phyloP scores from a whole-genome alignment of 2,113 vertebrate species.

The Callochromis pleurospilus region DNA sequence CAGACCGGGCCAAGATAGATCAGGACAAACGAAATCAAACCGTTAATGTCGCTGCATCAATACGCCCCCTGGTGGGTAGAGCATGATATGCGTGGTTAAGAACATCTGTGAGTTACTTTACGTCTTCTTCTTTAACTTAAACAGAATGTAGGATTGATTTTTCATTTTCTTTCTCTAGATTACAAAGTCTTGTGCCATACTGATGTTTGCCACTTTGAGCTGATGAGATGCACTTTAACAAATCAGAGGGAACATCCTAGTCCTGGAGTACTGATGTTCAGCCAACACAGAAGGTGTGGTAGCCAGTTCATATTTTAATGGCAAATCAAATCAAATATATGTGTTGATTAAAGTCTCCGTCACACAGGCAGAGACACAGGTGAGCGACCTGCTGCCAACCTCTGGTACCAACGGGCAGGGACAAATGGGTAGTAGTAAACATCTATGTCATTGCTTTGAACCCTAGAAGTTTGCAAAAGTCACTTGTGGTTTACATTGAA shows the following conservation, averaged over 20 bases:
- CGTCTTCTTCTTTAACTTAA: not conserved
- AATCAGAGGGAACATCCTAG: not conserved
- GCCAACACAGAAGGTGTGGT: not conserved
- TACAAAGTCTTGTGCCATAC: not conserved
- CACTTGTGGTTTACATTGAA: not conserved
- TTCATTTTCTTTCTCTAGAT: not conserved
- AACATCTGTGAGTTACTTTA: not conserved
- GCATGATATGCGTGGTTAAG: not conserved
- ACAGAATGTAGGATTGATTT: not conserved
- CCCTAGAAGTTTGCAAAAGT: not conserved
- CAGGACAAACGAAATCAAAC: constrained; percentile 26
- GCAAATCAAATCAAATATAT: not conserved
- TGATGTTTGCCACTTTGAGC: not conserved
- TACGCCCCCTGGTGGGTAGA: constrained; percentile 1
- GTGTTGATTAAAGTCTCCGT: not conserved
- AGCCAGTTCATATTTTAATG: not conserved
- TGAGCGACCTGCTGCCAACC: not conserved
- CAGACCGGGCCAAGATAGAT: constrained; percentile 43
- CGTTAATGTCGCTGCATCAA: not conserved
- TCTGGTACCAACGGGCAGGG: not conserved
- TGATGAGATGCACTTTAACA: not conserved
- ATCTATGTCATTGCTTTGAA: not conserved
- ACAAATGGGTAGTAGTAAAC: not conserved
- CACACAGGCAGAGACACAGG: not conserved
- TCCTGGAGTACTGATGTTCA: not conserved